Evolutionary conservation across 2,888 invertebrate genomes (phyloP).

Genomic region (Therioaphis trifolii): DNA sequence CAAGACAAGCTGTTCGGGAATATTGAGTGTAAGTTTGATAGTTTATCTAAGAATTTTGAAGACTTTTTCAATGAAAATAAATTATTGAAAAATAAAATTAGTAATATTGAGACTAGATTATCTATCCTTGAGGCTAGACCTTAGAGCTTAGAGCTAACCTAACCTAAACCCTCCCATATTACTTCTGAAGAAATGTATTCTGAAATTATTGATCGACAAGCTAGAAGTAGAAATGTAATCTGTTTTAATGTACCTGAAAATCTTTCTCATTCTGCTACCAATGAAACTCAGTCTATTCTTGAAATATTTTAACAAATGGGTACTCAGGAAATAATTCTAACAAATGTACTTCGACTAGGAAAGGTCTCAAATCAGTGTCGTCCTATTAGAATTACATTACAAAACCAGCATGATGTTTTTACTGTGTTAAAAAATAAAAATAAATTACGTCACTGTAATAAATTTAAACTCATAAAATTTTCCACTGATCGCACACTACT

Average conservation of each 20-base stretch:
- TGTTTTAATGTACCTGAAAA: slow-evolving; percentile 5
- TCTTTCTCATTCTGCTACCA: neutral
- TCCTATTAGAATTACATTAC: neutral
- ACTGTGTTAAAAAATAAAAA: neutral
- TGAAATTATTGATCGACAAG: too few species aligned
- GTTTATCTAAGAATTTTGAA: too few species aligned
- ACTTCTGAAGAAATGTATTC: too few species aligned
- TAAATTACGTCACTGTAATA: slow-evolving; percentile 1
- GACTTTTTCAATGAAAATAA: neutral
- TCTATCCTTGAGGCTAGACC: neutral
- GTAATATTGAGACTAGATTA: neutral
- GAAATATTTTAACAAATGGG: neutral
- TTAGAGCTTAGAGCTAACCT: too few species aligned
- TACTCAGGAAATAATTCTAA: neutral
- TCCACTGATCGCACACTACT: too few species aligned
- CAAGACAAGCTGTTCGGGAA: too few species aligned
- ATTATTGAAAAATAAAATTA: neutral
- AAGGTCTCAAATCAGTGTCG: too few species aligned
- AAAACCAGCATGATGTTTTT: neutral
- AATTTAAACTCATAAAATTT: neutral
- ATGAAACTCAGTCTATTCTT: neutral
- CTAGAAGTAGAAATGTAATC: neutral
- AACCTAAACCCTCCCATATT: too few species aligned
- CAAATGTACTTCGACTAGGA: too few species aligned
- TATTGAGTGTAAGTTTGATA: too few species aligned